Percentiles rank a stretch among this genome's conserved stretches.
Evolutionary conservation across 2,113 vertebrate species (phyloP).

Genomic region (Nibea coibor): DNA sequence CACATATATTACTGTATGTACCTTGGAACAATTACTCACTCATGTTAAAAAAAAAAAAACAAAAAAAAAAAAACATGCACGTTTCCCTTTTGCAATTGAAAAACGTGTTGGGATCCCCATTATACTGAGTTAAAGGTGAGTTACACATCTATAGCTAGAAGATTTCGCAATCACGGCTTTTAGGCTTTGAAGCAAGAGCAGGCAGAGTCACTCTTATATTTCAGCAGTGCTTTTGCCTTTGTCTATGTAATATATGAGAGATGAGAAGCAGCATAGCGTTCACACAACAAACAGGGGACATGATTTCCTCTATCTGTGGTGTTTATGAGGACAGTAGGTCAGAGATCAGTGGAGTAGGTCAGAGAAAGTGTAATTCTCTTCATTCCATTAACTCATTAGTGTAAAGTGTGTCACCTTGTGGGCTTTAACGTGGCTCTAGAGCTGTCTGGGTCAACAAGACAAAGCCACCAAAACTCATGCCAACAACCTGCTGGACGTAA

Average conservation of each 20-base stretch:
- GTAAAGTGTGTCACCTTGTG: constrained; percentile 69
- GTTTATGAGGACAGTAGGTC: constrained; percentile 55
- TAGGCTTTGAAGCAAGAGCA: not conserved
- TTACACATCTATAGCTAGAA: not conserved
- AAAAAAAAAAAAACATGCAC: not conserved
- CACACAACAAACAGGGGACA: constrained; percentile 6
- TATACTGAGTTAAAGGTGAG: not conserved
- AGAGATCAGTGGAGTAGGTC: constrained; percentile 74
- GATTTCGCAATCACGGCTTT: not conserved
- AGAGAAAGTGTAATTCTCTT: constrained; percentile 75
- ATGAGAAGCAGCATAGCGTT: not conserved
- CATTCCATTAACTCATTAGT: constrained; percentile 70
- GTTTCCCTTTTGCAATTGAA: not conserved
- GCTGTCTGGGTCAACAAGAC: constrained; percentile 59
- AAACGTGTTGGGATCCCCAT: not conserved
- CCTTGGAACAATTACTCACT: not conserved
- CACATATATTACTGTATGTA: not conserved
- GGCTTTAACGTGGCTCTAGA: constrained; percentile 20
- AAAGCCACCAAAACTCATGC: not conserved
- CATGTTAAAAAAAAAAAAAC: not conserved
- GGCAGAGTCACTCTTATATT: not conserved
- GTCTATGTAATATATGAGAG: not conserved
- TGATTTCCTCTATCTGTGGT: constrained; percentile 7
- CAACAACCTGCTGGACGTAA: constrained; percentile 3
- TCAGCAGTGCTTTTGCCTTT: not conserved